Evolutionary conservation across 1,140 invertebrate species (phyloP).

Genomic region (Drosophila obscura): DNA sequence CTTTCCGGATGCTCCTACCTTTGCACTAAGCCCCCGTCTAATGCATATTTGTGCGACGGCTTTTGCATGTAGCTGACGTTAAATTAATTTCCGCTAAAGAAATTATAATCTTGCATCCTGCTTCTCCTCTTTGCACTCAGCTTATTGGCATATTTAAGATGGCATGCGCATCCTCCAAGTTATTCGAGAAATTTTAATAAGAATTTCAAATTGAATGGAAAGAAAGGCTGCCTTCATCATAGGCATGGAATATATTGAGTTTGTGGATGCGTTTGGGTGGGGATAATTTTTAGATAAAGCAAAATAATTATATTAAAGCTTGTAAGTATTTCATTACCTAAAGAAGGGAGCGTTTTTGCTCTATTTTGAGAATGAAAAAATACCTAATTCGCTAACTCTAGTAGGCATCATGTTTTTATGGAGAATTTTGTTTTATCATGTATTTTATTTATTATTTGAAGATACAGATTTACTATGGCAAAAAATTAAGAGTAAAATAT

Average conservation of each 20-base stretch:
- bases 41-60: slow-evolving; percentile 75
- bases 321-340: too few species aligned
- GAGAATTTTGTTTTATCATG: neutral
- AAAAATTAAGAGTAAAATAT: too few species aligned
- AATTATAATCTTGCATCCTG: slow-evolving; percentile 58
- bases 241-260: neutral
- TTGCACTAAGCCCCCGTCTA: slow-evolving; percentile 63
- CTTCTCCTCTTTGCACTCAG: slow-evolving; percentile 13
- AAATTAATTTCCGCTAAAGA: slow-evolving; percentile 76
- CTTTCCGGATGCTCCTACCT: slow-evolving; percentile 3
- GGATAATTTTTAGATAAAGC: neutral
- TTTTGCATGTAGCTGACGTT: slow-evolving; percentile 70
- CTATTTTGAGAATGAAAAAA: neutral
- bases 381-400: too few species aligned
- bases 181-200: slow-evolving; percentile 42
- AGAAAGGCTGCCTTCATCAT: neutral
- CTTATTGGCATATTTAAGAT: slow-evolving; percentile 69
- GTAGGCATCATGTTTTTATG: neutral
- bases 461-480: too few species aligned
- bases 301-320: too few species aligned
- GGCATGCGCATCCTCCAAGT: slow-evolving; percentile 28
- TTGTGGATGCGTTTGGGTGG: too few species aligned
- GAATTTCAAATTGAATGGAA: slow-evolving; percentile 1
- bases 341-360: neutral
- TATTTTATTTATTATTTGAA: too few species aligned